Conservation (phyloP, 2,113 vertebrate species). For the Triplophysa siluroides region DNA sequence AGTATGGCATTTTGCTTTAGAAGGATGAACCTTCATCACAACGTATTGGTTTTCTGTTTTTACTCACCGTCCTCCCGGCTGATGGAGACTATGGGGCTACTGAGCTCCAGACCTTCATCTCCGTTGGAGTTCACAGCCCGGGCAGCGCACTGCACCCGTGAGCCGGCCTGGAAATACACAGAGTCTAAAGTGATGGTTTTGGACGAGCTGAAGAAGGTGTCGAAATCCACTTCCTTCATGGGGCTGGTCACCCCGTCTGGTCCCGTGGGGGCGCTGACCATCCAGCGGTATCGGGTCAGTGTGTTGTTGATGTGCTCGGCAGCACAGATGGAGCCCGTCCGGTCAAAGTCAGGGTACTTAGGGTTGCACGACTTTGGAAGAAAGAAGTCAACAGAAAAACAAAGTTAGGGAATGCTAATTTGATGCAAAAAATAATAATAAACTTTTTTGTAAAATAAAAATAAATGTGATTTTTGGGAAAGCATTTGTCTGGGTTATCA, state of each 20-base stretch:
- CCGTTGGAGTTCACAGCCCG: constrained; percentile 78
- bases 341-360: constrained; percentile 82
- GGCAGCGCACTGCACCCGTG: constrained; percentile 79
- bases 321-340: constrained; percentile 82
- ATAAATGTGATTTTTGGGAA: too few species aligned
- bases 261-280: constrained; percentile 78
- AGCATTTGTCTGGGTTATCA: too few species aligned
- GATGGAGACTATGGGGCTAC: constrained; percentile 74
- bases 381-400: background rate
- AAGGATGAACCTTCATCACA: too few species aligned
- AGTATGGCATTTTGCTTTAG: too few species aligned
- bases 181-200: constrained; percentile 83
- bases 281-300: constrained; percentile 80
- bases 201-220: constrained; percentile 84
- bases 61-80: constrained; percentile 78
- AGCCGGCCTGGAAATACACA: constrained; percentile 82
- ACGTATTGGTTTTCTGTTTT: background rate
- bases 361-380: constrained; percentile 78
- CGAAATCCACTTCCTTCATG: constrained; percentile 81
- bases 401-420: background rate
- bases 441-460: too few species aligned
- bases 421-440: background rate
- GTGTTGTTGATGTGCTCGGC: constrained; percentile 82
- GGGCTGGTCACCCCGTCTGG: constrained; percentile 81
- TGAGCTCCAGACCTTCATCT: constrained; percentile 79